phyloP scores from a whole-genome alignment of 2,888 invertebrate species.

The Drosophila multiciliata region DNA sequence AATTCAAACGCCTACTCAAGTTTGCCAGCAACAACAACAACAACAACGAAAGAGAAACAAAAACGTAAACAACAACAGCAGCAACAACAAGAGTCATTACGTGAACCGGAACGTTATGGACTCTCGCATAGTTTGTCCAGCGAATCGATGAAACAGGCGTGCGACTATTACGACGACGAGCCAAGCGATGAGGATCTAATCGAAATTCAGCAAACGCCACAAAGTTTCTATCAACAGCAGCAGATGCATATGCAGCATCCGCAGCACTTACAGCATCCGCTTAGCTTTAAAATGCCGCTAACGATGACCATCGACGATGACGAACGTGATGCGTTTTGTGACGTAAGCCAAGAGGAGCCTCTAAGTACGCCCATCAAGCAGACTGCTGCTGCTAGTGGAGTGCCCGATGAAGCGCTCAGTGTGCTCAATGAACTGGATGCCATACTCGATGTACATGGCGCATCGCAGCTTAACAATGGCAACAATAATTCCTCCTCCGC shows the following conservation, averaged over 20 bases:
- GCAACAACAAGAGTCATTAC: conserved; percentile 22
- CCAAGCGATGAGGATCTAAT: conserved; percentile 81
- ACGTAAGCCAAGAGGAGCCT: conserved; percentile 56
- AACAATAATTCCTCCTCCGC: conserved; percentile 21
- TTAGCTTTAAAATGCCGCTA: conserved; percentile 50
- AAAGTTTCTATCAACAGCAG: conserved; percentile 65
- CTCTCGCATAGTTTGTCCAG: conserved; percentile 81
- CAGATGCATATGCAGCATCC: conserved; percentile 9
- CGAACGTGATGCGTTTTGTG: conserved; percentile 72
- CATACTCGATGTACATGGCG: conserved; percentile 79
- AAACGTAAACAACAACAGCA: conserved; percentile 27
- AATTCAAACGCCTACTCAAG: conserved; percentile 74
- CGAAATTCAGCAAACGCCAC: conserved; percentile 73
- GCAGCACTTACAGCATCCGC: conserved; percentile 34
- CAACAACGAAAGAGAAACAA: conserved; percentile 37
- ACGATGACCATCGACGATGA: conserved; percentile 50
- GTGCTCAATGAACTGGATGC: conserved; percentile 83
- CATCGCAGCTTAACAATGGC: conserved; percentile 55
- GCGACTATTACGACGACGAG: conserved; percentile 78
- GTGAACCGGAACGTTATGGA: conserved; percentile 69
- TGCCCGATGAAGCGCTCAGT: conserved; percentile 74
- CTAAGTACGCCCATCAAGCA: conserved; percentile 67
- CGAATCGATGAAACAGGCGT: conserved; percentile 82
- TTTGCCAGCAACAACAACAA: conserved; percentile 56
- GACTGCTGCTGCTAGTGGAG: conserved; percentile 12